Conservation (phyloP, 2,797 vertebrate genomes). For the Streptopelia turtur region DNA sequence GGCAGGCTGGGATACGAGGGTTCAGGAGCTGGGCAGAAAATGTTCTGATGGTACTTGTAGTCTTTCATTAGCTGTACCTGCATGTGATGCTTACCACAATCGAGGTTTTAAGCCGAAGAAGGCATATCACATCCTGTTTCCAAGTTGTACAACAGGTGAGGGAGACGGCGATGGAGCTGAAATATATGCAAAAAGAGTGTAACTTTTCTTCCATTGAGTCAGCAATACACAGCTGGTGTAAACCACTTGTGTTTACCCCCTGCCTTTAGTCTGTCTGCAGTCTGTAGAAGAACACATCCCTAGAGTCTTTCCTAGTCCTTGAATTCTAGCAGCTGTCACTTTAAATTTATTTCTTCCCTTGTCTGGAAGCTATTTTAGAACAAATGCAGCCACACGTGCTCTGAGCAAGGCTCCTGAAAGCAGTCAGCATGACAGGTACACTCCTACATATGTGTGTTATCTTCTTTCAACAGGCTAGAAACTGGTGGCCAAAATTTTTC, state of each 20-base stretch:
- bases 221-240: not conserved
- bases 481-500: not conserved
- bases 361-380: constrained; percentile 45
- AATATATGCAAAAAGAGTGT: not conserved
- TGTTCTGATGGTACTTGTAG: not conserved
- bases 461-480: not conserved
- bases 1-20: not conserved
- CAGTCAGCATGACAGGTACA: not conserved
- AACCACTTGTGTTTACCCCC: not conserved
- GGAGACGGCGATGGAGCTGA: not conserved
- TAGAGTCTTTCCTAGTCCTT: constrained; percentile 21
- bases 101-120: not conserved
- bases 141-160: not conserved
- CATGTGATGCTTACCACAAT: not conserved
- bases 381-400: not conserved
- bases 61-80: not conserved
- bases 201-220: not conserved
- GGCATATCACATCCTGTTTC: not conserved
- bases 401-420: not conserved
- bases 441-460: not conserved
- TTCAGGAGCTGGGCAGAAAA: not conserved
- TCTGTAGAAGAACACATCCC: constrained; percentile 5
- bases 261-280: not conserved
- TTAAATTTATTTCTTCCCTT: constrained; percentile 30
- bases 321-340: constrained; percentile 41